These are phyloP conservation scores for Zootoca vivipara DNA, from an alignment of 2,113 vertebrate genomes.

Conservation along the genomic window DNA sequence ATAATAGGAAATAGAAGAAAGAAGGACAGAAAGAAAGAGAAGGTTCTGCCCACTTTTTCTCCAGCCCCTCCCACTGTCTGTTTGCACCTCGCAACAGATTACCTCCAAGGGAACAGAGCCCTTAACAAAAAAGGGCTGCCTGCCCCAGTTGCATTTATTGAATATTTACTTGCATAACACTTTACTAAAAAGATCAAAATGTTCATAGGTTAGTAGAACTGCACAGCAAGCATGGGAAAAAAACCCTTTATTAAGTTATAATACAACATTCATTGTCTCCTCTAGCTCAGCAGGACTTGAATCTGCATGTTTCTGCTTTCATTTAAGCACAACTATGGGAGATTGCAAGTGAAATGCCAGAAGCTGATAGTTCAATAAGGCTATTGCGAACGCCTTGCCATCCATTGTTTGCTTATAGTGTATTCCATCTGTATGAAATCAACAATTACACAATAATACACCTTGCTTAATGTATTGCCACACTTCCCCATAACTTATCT, in stretches of 20 bases:
- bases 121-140: background rate
- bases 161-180: slow-evolving; percentile 57
- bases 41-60: background rate
- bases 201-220: slow-evolving; percentile 20
- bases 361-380: background rate
- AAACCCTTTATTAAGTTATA: slow-evolving; percentile 60
- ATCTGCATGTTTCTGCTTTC: background rate
- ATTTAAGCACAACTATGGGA: slow-evolving; percentile 41
- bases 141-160: slow-evolving; percentile 46
- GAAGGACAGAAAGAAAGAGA: background rate
- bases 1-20: background rate
- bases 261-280: slow-evolving; percentile 57
- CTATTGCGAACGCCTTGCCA: slow-evolving; percentile 9
- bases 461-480: background rate
- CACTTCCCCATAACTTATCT: background rate
- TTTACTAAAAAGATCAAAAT: slow-evolving; percentile 59
- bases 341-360: slow-evolving; percentile 49
- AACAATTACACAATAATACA: background rate
- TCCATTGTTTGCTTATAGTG: background rate
- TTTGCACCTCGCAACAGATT: background rate
- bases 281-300: slow-evolving; percentile 46
- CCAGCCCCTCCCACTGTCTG: background rate
- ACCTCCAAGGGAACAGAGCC: background rate
- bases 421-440: slow-evolving; percentile 29
- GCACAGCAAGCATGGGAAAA: background rate